Percentiles rank a stretch among this genome's conserved stretches.
These are phyloP conservation scores for Ctenodactylus gundi DNA, from an alignment of 2,113 vertebrate genomes.

Conservation along the genomic window DNA sequence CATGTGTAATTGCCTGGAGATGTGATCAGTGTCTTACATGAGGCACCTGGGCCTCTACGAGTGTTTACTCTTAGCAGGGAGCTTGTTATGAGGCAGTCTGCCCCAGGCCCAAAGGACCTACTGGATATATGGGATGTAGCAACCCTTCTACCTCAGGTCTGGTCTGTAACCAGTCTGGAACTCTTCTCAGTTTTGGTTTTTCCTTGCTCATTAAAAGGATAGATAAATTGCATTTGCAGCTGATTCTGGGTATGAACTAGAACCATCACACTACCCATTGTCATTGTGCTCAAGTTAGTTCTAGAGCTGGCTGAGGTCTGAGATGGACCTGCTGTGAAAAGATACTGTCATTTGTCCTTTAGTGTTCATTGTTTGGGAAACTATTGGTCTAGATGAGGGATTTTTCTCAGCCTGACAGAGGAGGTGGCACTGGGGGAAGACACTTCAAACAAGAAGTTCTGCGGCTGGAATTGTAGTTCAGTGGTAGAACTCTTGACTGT, in stretches of 20 bases:
- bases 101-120: neutral
- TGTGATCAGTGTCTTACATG: neutral
- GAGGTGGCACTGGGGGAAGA: too few relatives aligned
- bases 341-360: neutral
- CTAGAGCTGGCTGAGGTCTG: neutral
- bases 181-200: neutral
- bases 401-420: neutral
- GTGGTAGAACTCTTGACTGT: neutral
- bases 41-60: neutral
- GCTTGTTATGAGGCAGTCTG: neutral
- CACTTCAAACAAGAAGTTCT: neutral
- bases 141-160: neutral
- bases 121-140: neutral
- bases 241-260: neutral
- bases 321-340: neutral
- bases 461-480: neutral
- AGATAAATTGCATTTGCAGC: neutral
- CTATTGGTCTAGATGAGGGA: neutral
- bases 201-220: neutral
- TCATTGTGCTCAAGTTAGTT: neutral
- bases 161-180: neutral
- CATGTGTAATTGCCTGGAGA: neutral
- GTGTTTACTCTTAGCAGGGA: neutral
- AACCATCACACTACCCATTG: neutral
- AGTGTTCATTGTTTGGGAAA: conserved; percentile 22